These are phyloP conservation scores for Eulithis testata DNA, from an alignment of 2,888 invertebrate species.

Conservation along the genomic window DNA sequence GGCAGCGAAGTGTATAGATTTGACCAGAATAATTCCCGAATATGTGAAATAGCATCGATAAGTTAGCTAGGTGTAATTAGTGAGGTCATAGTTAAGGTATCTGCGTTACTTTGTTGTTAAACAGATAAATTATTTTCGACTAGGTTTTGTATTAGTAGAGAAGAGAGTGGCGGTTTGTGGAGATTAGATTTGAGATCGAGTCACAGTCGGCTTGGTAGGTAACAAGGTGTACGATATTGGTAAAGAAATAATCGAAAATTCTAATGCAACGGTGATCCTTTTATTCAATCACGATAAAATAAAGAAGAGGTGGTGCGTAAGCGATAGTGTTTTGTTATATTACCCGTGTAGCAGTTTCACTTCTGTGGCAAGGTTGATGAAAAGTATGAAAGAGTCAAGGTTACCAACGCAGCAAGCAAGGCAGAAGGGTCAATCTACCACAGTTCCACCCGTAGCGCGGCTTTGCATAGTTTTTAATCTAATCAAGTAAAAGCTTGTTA, in stretches of 20 bases:
- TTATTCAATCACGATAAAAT: slow-evolving; percentile 4
- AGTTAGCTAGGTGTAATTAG: slow-evolving; percentile 75
- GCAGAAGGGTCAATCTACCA: background rate
- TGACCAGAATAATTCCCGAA: slow-evolving; percentile 48
- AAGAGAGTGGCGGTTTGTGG: slow-evolving; percentile 45
- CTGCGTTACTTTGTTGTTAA: slow-evolving; percentile 64
- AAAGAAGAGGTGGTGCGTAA: background rate
- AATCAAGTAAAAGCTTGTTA: slow-evolving; percentile 29
- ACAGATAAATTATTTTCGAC: slow-evolving; percentile 64
- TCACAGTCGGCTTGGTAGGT: slow-evolving; percentile 29
- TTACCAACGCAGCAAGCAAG: slow-evolving; percentile 3
- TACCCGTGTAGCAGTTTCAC: background rate
- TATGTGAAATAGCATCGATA: slow-evolving; percentile 61
- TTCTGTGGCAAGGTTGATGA: background rate
- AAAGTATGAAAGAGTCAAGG: background rate
- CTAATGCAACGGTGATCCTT: slow-evolving; percentile 1
- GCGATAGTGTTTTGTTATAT: background rate
- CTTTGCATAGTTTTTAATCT: slow-evolving; percentile 33
- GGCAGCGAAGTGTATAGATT: slow-evolving; percentile 51
- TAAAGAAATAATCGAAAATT: slow-evolving; percentile 13
- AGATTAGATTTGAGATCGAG: slow-evolving; percentile 22
- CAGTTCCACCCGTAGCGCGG: slow-evolving; percentile 27
- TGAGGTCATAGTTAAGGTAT: slow-evolving; percentile 65
- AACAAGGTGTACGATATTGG: slow-evolving; percentile 19
- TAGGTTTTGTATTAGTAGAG: slow-evolving; percentile 57